Conservation (phyloP, 2,797 vertebrate species). For the Acrossocheilus fasciatus region DNA sequence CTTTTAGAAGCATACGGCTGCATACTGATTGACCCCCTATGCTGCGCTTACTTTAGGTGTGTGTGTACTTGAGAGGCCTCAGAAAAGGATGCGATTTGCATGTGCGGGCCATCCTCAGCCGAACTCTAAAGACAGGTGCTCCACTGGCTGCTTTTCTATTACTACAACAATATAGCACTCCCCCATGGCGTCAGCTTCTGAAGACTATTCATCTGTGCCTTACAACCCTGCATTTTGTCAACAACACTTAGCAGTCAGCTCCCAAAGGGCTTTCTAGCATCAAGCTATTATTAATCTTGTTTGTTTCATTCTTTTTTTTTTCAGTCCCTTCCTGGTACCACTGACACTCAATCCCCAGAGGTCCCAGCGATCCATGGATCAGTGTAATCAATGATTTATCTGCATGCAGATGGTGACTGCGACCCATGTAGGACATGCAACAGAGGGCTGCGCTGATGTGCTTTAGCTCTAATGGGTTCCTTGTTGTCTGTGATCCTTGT, state of each 20-base stretch:
- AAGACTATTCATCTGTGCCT: constrained; percentile 80
- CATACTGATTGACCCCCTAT: constrained; percentile 49
- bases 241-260: constrained; percentile 77
- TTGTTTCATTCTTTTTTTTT: constrained; percentile 72
- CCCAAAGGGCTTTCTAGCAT: constrained; percentile 74
- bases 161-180: constrained; percentile 71
- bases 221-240: constrained; percentile 80
- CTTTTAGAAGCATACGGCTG: constrained; percentile 13
- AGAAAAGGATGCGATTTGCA: constrained; percentile 75
- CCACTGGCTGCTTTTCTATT: constrained; percentile 69
- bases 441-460: constrained; percentile 41
- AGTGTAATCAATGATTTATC: constrained; percentile 81
- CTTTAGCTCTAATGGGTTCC: constrained; percentile 50
- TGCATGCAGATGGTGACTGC: constrained; percentile 81
- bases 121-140: constrained; percentile 63
- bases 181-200: constrained; percentile 69
- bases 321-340: constrained; percentile 49
- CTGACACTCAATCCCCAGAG: constrained; percentile 67
- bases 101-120: constrained; percentile 61
- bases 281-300: constrained; percentile 83
- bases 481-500: constrained; percentile 53
- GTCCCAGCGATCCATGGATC: constrained; percentile 73
- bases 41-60: constrained; percentile 67
- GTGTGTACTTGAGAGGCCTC: constrained; percentile 71
- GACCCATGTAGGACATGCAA: constrained; percentile 68